These are phyloP conservation scores for Steinernema khuongi DNA, from an alignment of 1,140 invertebrate species.

Conservation along the genomic window DNA sequence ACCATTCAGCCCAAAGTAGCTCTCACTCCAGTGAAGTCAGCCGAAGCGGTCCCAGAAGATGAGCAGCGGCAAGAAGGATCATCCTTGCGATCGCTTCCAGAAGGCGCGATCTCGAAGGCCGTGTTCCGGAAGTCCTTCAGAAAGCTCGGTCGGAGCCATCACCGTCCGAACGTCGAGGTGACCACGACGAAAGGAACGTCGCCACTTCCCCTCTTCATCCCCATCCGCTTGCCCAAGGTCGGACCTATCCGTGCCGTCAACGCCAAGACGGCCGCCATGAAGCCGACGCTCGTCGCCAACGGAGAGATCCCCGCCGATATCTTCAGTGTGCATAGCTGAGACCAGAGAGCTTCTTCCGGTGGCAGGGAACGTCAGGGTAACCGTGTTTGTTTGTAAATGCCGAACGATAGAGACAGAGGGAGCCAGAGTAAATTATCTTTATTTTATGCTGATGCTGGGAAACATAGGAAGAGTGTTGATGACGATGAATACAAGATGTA, in stretches of 20 bases:
- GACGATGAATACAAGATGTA: too few species aligned
- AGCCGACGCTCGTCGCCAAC: background rate
- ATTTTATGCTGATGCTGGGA: background rate
- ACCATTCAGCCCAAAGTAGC: background rate
- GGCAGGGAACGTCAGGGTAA: background rate
- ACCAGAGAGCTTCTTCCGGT: background rate
- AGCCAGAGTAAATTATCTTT: background rate
- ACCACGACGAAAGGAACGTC: background rate
- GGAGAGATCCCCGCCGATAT: background rate
- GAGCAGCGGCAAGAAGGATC: too few species aligned
- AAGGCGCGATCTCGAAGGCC: background rate
- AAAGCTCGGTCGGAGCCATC: background rate
- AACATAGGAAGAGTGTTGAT: background rate
- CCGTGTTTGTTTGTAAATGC: conserved; percentile 1
- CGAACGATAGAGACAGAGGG: background rate
- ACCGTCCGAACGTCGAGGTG: background rate
- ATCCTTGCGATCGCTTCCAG: background rate
- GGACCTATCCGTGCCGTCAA: background rate
- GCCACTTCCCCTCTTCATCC: background rate
- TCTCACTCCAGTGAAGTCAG: too few species aligned
- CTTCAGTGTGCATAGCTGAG: conserved; percentile 3
- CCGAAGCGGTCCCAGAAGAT: too few species aligned
- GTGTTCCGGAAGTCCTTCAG: background rate
- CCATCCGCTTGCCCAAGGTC: background rate
- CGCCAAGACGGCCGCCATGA: background rate